phyloP scores from a whole-genome alignment of 1,140 invertebrate genomes.

The Ostrea edulis region DNA sequence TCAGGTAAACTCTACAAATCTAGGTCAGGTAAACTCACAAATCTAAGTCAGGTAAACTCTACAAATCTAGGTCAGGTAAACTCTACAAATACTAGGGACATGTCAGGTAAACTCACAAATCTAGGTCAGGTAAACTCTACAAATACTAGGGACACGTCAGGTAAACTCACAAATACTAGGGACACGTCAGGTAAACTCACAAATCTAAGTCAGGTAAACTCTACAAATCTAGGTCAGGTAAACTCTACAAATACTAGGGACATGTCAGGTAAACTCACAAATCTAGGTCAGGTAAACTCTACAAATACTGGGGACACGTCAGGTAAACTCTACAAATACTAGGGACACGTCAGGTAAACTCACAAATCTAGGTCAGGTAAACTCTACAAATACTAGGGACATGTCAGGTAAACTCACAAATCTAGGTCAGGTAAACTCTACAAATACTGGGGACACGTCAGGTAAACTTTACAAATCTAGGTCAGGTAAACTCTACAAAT shows the following conservation, averaged over 20 bases:
- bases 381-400: conserved; percentile 85
- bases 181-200: too few relatives aligned
- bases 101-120: too few relatives aligned
- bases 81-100: background rate
- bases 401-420: background rate
- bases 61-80: conserved; percentile 83
- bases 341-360: background rate
- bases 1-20: conserved; percentile 84
- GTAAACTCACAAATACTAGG: too few relatives aligned
- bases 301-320: background rate
- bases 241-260: conserved; percentile 85
- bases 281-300: conserved; percentile 62
- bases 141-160: too few relatives aligned
- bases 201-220: conserved; percentile 73
- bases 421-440: too few relatives aligned
- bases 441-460: too few relatives aligned
- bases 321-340: conserved; percentile 56
- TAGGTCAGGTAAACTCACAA: conserved; percentile 81
- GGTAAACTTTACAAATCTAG: conserved; percentile 86
- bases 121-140: too few relatives aligned
- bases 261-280: conserved; percentile 79
- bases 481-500: conserved; percentile 84
- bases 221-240: conserved; percentile 67
- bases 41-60: conserved; percentile 83
- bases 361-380: conserved; percentile 62